phyloP scores from a whole-genome alignment of 2,888 invertebrate genomes.

The Epinotia brunnichana region DNA sequence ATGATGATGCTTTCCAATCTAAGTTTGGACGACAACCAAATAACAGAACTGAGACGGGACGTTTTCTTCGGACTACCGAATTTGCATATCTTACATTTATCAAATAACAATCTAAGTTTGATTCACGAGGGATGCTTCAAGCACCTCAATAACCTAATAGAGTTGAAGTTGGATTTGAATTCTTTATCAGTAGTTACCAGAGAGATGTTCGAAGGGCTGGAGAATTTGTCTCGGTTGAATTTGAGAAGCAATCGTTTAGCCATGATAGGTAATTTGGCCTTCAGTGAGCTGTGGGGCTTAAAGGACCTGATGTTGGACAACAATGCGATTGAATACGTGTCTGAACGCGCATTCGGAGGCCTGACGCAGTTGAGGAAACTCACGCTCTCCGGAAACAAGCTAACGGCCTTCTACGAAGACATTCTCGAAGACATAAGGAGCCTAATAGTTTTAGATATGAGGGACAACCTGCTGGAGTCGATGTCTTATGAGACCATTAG shows the following conservation, averaged over 20 bases:
- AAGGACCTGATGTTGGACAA: slow-evolving; percentile 88
- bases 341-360: slow-evolving; percentile 90
- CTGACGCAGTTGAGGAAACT: slow-evolving; percentile 88
- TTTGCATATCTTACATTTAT: slow-evolving; percentile 89
- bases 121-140: slow-evolving; percentile 94
- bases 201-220: slow-evolving; percentile 90
- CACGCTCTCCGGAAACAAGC: slow-evolving; percentile 88
- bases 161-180: slow-evolving; percentile 90
- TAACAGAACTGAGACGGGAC: slow-evolving; percentile 88
- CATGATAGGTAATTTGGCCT: slow-evolving; percentile 91
- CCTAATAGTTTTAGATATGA: slow-evolving; percentile 88
- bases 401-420: slow-evolving; percentile 88
- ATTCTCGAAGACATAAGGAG: slow-evolving; percentile 88
- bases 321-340: slow-evolving; percentile 87
- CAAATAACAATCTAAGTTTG: slow-evolving; percentile 92
- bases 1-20: slow-evolving; percentile 88
- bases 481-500: slow-evolving; percentile 89
- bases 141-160: slow-evolving; percentile 88
- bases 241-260: slow-evolving; percentile 89
- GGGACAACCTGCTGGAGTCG: slow-evolving; percentile 89
- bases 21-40: slow-evolving; percentile 89
- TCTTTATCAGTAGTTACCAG: slow-evolving; percentile 89
- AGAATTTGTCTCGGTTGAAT: slow-evolving; percentile 88
- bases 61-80: slow-evolving; percentile 90
- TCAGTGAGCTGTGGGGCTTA: slow-evolving; percentile 89